Conservation (phyloP, 2,888 invertebrate genomes). For the Acronicta leporina region DNA sequence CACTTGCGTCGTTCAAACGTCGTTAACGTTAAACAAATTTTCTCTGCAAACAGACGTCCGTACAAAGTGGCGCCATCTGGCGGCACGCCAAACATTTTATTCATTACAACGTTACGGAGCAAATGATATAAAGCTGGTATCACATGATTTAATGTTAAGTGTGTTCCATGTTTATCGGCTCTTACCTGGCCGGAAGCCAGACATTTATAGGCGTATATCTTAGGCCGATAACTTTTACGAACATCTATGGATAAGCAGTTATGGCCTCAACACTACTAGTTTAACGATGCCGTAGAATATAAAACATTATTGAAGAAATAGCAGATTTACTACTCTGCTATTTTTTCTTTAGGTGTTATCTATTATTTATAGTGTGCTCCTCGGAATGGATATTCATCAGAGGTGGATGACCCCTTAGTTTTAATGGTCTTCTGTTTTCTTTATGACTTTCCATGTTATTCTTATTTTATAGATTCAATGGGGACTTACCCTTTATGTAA, state of each 20-base stretch:
- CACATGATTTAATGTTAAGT: conserved; percentile 53
- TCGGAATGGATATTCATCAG: conserved; percentile 2
- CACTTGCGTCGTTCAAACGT: conserved; percentile 55
- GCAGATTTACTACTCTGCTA: conserved; percentile 27
- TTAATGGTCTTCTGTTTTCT: conserved; percentile 8
- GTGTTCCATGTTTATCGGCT: conserved; percentile 51
- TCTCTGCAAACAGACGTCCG: conserved; percentile 38
- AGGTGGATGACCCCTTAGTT: conserved; percentile 20
- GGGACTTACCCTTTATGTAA: not conserved
- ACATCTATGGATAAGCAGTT: conserved; percentile 39
- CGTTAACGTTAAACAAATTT: conserved; percentile 54
- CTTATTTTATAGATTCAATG: conserved; percentile 20
- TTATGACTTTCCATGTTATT: conserved; percentile 24
- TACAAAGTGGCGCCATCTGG: conserved; percentile 50
- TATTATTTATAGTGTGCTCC: conserved; percentile 24
- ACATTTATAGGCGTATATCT: conserved; percentile 40
- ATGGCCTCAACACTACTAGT: conserved; percentile 40
- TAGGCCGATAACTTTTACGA: conserved; percentile 52
- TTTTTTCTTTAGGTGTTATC: conserved; percentile 31
- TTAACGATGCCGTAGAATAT: conserved; percentile 50
- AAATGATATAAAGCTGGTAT: conserved; percentile 51
- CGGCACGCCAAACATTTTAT: conserved; percentile 51
- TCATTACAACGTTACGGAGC: conserved; percentile 49
- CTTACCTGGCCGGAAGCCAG: conserved; percentile 54
- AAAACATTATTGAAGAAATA: conserved; percentile 35